Conservation (phyloP, 1,140 invertebrate genomes). For the Lutraria rhynchaena region DNA sequence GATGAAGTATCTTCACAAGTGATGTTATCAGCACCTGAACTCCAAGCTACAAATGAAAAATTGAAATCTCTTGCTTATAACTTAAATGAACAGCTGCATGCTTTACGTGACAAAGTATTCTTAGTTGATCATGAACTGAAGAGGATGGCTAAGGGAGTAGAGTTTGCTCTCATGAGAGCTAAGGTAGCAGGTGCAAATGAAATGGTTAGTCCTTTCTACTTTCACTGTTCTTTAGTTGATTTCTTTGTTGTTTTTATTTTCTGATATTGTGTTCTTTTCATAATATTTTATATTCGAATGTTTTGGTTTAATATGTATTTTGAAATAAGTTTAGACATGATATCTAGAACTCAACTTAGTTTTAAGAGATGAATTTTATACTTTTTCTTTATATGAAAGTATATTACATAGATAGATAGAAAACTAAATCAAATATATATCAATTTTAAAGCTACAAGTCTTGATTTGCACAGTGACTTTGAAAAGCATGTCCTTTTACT, state of each 20-base stretch:
- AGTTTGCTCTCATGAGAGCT: slow-evolving; percentile 64
- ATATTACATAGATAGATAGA: too few relatives aligned
- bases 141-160: slow-evolving; percentile 67
- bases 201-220: slow-evolving; percentile 60
- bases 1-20: slow-evolving; percentile 12
- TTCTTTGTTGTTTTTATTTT: slow-evolving; percentile 25
- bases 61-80: slow-evolving; percentile 55
- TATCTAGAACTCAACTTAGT: too few relatives aligned
- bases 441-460: too few relatives aligned
- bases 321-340: too few relatives aligned
- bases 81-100: slow-evolving; percentile 66
- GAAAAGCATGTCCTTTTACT: too few relatives aligned
- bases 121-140: slow-evolving; percentile 66
- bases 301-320: not conserved
- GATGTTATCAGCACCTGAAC: slow-evolving; percentile 22
- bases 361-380: too few relatives aligned
- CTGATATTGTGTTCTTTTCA: not conserved
- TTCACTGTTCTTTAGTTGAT: slow-evolving; percentile 1
- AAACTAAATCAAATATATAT: too few relatives aligned
- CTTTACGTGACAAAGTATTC: slow-evolving; percentile 64
- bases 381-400: too few relatives aligned
- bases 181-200: slow-evolving; percentile 59
- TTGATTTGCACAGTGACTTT: too few relatives aligned
- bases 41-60: slow-evolving; percentile 58
- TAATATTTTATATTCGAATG: not conserved